These are phyloP conservation scores for Halcyon leucocephala DNA, from an alignment of 2,797 vertebrate genomes.

Conservation along the genomic window DNA sequence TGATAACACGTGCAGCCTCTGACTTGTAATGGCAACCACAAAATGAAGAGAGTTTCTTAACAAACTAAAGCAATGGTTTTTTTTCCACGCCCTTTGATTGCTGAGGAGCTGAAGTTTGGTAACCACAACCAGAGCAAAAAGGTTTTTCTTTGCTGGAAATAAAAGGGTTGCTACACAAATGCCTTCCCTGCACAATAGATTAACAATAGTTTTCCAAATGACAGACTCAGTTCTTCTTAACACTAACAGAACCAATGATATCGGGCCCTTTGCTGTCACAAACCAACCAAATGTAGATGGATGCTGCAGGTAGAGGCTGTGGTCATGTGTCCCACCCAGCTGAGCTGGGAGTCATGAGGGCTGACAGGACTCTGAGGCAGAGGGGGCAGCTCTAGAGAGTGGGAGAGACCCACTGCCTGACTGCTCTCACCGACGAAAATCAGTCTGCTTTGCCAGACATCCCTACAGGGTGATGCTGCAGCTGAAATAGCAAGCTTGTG, in stretches of 20 bases:
- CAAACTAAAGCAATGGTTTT: not conserved
- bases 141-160: not conserved
- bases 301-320: not conserved
- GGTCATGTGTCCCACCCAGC: rapidly evolving
- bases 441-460: not conserved
- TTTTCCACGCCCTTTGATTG: not conserved
- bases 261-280: not conserved
- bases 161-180: not conserved
- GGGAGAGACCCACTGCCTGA: not conserved
- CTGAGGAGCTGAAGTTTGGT: not conserved
- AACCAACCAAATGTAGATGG: not conserved
- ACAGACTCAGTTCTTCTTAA: not conserved
- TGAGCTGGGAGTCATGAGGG: rapidly evolving
- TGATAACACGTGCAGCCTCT: not conserved
- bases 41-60: not conserved
- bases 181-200: rapidly evolving
- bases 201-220: not conserved
- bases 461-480: not conserved
- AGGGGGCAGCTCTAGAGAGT: not conserved
- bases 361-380: not conserved
- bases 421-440: not conserved
- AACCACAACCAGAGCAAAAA: not conserved
- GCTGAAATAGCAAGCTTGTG: not conserved
- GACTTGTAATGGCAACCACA: not conserved
- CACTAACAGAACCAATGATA: not conserved